These are phyloP conservation scores for Dolichomitus sp. DNA, from an alignment of 2,888 invertebrate species.

Conservation along the genomic window DNA sequence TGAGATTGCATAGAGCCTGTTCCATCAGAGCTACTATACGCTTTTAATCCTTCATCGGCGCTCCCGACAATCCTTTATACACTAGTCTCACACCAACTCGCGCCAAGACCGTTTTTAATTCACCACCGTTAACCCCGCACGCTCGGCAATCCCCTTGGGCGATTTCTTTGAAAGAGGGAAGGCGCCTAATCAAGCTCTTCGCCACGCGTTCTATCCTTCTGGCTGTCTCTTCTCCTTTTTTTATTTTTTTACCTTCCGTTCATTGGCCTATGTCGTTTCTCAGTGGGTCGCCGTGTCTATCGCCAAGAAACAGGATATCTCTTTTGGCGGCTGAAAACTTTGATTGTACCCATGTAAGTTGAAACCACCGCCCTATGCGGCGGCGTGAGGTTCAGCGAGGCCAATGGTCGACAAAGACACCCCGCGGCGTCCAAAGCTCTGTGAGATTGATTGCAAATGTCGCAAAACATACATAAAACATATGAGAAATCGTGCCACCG, in stretches of 20 bases:
- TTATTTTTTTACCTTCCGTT: slow-evolving; percentile 10
- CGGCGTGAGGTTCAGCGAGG: background rate
- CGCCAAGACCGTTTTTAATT: slow-evolving; percentile 75
- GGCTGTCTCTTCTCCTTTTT: slow-evolving; percentile 40
- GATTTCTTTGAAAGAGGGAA: slow-evolving; percentile 73
- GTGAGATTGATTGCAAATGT: slow-evolving; percentile 21
- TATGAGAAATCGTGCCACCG: background rate
- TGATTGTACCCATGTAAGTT: slow-evolving; percentile 29
- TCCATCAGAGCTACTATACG: slow-evolving; percentile 17
- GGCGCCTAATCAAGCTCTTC: slow-evolving; percentile 78
- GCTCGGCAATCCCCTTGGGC: slow-evolving; percentile 32
- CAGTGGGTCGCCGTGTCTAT: slow-evolving; percentile 12
- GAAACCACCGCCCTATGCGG: background rate
- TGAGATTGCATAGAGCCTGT: slow-evolving; percentile 22
- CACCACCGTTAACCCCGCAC: slow-evolving; percentile 64
- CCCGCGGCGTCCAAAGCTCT: background rate
- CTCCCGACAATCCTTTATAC: slow-evolving; percentile 31
- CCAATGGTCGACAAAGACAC: background rate
- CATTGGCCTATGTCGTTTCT: slow-evolving; percentile 11
- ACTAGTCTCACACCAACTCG: slow-evolving; percentile 61
- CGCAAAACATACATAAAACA: slow-evolving; percentile 17
- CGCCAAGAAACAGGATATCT: slow-evolving; percentile 6
- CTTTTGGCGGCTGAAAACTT: slow-evolving; percentile 11
- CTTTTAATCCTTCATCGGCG: slow-evolving; percentile 28
- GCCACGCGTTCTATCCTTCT: slow-evolving; percentile 58